Base-by-base conservation (phyloP, 2,888 invertebrate species). In the Meganola albula region DNA sequence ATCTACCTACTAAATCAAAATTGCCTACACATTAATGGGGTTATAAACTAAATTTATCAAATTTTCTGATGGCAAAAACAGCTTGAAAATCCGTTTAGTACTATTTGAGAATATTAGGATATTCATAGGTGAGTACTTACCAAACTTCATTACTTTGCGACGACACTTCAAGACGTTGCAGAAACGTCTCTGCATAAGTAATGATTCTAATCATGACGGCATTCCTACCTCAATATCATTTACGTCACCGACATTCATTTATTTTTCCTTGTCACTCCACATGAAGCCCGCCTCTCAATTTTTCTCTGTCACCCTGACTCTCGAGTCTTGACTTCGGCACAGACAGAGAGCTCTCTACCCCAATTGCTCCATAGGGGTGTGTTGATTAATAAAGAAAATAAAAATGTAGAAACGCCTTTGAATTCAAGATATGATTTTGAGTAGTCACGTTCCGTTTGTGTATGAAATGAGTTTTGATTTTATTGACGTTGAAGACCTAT, bases 311-410 rank as follows among this genome's bases (percentile, higher is more conserved):
- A 64, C 55, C 51, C 54, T 53, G 58, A 57, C 67, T 64, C 73
- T 78, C 70, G 58, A 57, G 66, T 63, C 73, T 78, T 70, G 76
- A 78, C 76, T 75, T 61, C 52, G 49, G 47, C 51, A 58, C 53
- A 47, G 63, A 59, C 61, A 49, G 60, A 74, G 75, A 62, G 72
- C 68, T 64, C 73, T 77, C 66, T 62, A 62, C 70, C 52, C 42
- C 59, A 74, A 76, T 74, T 69, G 69, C 63, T 54, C 63, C 58
- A 54, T 53, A 51, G 71, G 74, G 74, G 74, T 63, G 68, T 55
- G 66, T 64, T 73, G 76, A 79, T 79, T 80, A 78, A 77, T 74
- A 78, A 73, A 74, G 66, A 68, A 74, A 74, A 74, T 73, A 75
- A 73, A 72, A 74, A 69, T 63, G 56, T 58, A 53, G 48, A 57